Percentiles rank a stretch among this genome's conserved stretches.
phyloP scores from a whole-genome alignment of 2,888 invertebrate species.

The Drosophila austrosaltans region DNA sequence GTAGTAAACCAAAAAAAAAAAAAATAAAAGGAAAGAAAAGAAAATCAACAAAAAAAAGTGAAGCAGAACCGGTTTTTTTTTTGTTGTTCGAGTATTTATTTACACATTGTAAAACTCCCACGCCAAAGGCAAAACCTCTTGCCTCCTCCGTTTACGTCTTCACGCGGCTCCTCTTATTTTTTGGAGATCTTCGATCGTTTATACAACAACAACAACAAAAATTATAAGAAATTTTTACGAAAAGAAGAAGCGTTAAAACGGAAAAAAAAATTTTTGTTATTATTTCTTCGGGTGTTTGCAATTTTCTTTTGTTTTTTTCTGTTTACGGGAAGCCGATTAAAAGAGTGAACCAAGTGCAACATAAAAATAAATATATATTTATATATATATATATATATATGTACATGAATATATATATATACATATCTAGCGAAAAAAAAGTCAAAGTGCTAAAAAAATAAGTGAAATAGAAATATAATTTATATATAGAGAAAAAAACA shows the following conservation, averaged over 20 bases:
- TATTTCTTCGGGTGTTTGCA: conserved; percentile 1
- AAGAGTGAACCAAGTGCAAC: conserved; percentile 10
- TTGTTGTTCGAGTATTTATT: conserved; percentile 30
- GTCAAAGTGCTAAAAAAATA: conserved; percentile 8
- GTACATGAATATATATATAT: not conserved
- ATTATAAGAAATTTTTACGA: conserved; percentile 4
- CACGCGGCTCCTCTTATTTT: not conserved
- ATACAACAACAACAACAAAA: conserved; percentile 11
- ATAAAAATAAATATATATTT: not conserved
- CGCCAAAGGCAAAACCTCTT: conserved; percentile 15
- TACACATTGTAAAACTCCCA: conserved; percentile 12
- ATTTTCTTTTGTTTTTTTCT: conserved; percentile 22
- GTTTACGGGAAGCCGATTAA: conserved; percentile 9
- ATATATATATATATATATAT: not conserved
- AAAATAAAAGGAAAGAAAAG: not conserved
- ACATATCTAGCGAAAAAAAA: conserved; percentile 3
- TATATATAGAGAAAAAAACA: not conserved
- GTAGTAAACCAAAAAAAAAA: conserved; percentile 28
- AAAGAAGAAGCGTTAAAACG: conserved; percentile 20
- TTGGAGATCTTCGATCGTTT: conserved; percentile 7
- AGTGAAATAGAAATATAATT: not conserved
- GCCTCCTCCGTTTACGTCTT: not conserved
- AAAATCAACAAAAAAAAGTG: conserved; percentile 3
- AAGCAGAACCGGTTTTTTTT: conserved; percentile 39
- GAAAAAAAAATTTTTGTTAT: not conserved